Conservation (phyloP, 2,113 vertebrate genomes). For the Promerops cafer region DNA sequence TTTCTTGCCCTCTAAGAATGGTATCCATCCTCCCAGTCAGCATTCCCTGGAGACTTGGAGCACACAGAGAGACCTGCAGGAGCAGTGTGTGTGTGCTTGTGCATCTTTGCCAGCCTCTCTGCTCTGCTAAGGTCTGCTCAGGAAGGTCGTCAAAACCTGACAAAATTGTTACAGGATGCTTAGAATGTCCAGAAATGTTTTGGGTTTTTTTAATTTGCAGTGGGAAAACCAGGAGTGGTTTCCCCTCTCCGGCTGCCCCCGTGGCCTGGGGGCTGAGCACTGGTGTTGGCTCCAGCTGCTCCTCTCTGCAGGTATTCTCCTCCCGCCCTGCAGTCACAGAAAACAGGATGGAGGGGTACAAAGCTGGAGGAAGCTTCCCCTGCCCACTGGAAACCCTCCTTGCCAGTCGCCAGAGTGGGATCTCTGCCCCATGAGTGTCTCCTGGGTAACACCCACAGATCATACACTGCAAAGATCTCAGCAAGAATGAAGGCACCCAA, state of each 20-base stretch:
- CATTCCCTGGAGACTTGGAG: not conserved
- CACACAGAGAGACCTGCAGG: not conserved
- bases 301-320: not conserved
- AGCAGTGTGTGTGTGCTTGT: not conserved
- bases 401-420: not conserved
- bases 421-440: fast-evolving
- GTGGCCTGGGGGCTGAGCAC: fast-evolving
- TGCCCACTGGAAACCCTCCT: not conserved
- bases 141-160: not conserved
- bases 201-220: not conserved
- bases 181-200: not conserved
- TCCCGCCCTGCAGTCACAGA: not conserved
- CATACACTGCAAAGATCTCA: not conserved
- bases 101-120: not conserved
- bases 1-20: slow-evolving; percentile 15
- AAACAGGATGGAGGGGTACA: not conserved
- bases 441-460: not conserved
- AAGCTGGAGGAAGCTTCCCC: not conserved
- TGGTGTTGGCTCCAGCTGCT: not conserved
- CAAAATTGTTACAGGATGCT: not conserved
- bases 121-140: not conserved
- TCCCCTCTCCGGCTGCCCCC: not conserved
- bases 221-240: not conserved
- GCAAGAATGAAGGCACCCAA: not conserved
- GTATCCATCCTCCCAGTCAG: not conserved